Evolutionary conservation across 2,888 invertebrate genomes (phyloP).

Genomic region (Ormyrus nitidulus): DNA sequence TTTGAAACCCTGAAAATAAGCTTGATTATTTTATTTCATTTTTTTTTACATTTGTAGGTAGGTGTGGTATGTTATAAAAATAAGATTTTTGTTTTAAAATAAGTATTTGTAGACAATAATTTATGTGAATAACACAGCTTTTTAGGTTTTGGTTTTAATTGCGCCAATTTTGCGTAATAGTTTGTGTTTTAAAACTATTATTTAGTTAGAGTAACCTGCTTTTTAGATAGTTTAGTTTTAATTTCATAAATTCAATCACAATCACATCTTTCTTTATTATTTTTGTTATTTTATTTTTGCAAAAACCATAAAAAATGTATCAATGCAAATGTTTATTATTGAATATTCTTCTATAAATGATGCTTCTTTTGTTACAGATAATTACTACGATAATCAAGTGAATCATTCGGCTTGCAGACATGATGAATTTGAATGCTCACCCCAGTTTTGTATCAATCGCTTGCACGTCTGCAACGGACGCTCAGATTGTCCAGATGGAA

Average conservation of each 20-base stretch:
- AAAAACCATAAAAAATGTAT: background rate
- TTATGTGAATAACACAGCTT: background rate
- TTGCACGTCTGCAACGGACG: slow-evolving; percentile 77
- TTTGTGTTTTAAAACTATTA: too few relatives aligned
- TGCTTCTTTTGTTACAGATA: slow-evolving; percentile 30
- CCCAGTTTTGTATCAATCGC: slow-evolving; percentile 77
- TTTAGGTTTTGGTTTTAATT: too few relatives aligned
- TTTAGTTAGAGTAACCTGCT: too few relatives aligned
- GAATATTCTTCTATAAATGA: background rate
- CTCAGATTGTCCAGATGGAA: slow-evolving; percentile 78
- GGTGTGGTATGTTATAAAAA: too few relatives aligned
- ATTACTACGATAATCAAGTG: slow-evolving; percentile 61
- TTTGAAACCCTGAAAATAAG: too few relatives aligned
- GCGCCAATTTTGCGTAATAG: too few relatives aligned
- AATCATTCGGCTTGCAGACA: slow-evolving; percentile 67
- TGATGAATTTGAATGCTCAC: slow-evolving; percentile 78
- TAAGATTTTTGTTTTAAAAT: too few relatives aligned
- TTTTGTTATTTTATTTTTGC: background rate
- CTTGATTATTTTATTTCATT: too few relatives aligned
- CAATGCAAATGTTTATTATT: too few relatives aligned
- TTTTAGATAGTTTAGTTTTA: too few relatives aligned
- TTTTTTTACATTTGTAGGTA: too few relatives aligned
- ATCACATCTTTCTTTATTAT: background rate
- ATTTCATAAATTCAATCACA: too few relatives aligned
- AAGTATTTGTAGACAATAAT: background rate